Evolutionary conservation across 64 coral and sea anemone genomes (phyloP).

Genomic region (Acropora tenuis): DNA sequence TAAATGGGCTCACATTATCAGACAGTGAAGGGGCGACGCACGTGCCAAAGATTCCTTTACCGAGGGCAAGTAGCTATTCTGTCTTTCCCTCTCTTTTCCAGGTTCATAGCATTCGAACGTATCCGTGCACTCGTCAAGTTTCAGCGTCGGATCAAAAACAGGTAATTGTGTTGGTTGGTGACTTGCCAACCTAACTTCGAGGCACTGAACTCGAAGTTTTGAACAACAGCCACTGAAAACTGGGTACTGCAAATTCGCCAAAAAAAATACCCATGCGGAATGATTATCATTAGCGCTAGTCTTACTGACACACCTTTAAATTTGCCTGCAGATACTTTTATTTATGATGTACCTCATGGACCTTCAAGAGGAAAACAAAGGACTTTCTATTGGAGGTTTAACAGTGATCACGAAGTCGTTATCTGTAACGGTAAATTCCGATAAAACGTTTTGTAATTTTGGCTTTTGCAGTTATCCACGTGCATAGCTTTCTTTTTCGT

Average conservation of each 20-base stretch:
- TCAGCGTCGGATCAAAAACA: not conserved
- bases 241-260: too few species aligned
- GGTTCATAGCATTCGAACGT: not conserved
- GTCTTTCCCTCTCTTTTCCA: too few species aligned
- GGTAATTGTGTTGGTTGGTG: not conserved
- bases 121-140: not conserved
- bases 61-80: too few species aligned
- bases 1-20: too few species aligned
- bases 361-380: not conserved
- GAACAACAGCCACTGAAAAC: too few species aligned
- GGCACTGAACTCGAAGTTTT: not conserved
- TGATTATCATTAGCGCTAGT: too few species aligned
- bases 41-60: too few species aligned
- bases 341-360: conserved; percentile 19
- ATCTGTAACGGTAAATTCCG: not conserved
- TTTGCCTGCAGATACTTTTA: not conserved
- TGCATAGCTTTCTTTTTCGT: not conserved
- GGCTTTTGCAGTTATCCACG: too few species aligned
- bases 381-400: not conserved
- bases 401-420: not conserved
- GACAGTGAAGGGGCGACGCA: too few species aligned
- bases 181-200: not conserved
- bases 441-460: not conserved
- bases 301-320: too few species aligned
- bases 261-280: too few species aligned